A percentile compares a stretch with the other conserved stretches of the same genome.
Conservation (phyloP, 2,888 invertebrate species). For the Platycheirus albimanus region DNA sequence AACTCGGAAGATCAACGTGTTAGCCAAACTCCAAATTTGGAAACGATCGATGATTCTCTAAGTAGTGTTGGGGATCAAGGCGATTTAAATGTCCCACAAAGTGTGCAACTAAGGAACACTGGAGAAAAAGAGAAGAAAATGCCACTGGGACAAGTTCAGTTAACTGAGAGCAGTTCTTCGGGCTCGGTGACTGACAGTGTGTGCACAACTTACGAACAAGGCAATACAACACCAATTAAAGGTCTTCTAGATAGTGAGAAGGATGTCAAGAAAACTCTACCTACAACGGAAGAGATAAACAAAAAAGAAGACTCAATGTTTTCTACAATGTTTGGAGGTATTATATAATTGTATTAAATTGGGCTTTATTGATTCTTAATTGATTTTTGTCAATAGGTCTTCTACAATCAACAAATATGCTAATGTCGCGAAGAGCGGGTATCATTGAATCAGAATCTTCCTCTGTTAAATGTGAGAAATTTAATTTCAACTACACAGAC, state of each 20-base stretch:
- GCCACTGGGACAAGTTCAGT: conserved; percentile 79
- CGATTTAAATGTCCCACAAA: conserved; percentile 8
- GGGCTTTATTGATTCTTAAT: background rate
- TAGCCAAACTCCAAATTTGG: conserved; percentile 82
- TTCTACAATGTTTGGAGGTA: conserved; percentile 83
- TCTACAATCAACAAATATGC: conserved; percentile 83
- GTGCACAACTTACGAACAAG: conserved; percentile 85
- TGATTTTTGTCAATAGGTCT: conserved; percentile 80
- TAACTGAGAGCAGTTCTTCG: conserved; percentile 86
- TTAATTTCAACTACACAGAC: conserved; percentile 84
- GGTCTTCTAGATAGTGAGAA: conserved; percentile 23
- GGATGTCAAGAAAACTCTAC: background rate
- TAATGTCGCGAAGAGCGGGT: conserved; percentile 81
- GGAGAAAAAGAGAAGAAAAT: conserved; percentile 37
- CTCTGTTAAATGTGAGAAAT: conserved; percentile 77
- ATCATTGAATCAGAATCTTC: conserved; percentile 77
- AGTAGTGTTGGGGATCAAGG: conserved; percentile 4
- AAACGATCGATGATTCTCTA: conserved; percentile 83
- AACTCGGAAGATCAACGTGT: conserved; percentile 84
- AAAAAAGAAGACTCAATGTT: conserved; percentile 78
- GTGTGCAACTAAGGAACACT: conserved; percentile 10
- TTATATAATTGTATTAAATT: too few species aligned
- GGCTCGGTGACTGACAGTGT: conserved; percentile 86
- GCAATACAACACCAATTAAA: conserved; percentile 70
- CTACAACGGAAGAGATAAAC: conserved; percentile 45